These are phyloP conservation scores for Felis chaus DNA, from an alignment of 2,113 vertebrate genomes.

Conservation along the genomic window DNA sequence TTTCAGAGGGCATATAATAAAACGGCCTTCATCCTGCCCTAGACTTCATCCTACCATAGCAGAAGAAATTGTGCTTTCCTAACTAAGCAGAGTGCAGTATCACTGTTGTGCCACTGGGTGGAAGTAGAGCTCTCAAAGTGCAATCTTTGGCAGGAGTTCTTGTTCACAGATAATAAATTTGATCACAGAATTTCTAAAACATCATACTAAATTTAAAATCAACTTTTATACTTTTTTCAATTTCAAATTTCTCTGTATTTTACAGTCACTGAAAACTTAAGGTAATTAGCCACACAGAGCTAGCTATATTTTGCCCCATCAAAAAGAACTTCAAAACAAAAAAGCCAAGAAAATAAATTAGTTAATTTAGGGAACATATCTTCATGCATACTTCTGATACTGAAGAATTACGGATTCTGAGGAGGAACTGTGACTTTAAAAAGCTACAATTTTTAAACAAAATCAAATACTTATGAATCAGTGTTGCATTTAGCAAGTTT, in stretches of 20 bases:
- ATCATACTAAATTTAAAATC: neutral
- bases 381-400: neutral
- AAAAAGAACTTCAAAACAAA: neutral
- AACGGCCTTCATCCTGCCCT: neutral
- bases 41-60: neutral
- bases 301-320: neutral
- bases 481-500: neutral
- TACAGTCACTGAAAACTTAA: neutral
- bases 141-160: neutral
- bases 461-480: neutral
- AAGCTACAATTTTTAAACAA: constrained; percentile 37
- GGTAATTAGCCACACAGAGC: neutral
- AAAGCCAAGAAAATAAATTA: neutral
- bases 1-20: neutral
- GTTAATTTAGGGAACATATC: neutral
- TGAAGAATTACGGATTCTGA: neutral
- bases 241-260: neutral
- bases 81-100: neutral
- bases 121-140: constrained; percentile 45
- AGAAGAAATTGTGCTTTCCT: neutral
- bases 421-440: neutral
- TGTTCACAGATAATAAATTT: constrained; percentile 4
- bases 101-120: constrained; percentile 57
- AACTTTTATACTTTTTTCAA: neutral
- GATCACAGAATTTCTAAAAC: constrained; percentile 22